These are phyloP conservation scores for Chaetodon trifascialis DNA, from an alignment of 2,113 vertebrate genomes.

Conservation along the genomic window DNA sequence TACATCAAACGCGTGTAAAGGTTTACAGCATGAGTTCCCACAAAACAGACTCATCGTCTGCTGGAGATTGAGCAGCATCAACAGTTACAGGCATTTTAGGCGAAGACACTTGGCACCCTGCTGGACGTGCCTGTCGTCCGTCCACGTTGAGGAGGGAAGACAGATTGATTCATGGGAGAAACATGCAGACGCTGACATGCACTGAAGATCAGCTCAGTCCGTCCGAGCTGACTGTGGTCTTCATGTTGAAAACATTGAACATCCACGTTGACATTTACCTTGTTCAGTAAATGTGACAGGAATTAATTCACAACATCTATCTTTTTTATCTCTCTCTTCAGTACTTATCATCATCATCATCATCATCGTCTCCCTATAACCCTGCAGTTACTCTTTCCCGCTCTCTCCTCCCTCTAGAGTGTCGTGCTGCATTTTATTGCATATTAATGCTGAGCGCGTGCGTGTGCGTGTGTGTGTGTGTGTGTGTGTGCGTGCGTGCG, in stretches of 20 bases:
- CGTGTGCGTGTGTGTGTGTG: slow-evolving; percentile 42
- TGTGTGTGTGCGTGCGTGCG: slow-evolving; percentile 32
- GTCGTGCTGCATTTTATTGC: slow-evolving; percentile 61
- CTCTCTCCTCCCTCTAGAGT: background rate
- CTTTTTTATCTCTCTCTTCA: background rate
- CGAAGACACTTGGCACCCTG: too few relatives aligned
- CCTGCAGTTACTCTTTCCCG: background rate
- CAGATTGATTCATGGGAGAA: background rate
- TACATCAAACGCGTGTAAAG: too few relatives aligned
- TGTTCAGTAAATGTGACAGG: background rate
- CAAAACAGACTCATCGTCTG: background rate
- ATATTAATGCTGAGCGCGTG: slow-evolving; percentile 54
- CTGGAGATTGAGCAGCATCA: background rate
- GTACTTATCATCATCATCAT: background rate
- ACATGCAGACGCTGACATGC: background rate
- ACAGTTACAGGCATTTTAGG: background rate
- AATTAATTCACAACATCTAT: background rate
- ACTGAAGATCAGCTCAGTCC: background rate
- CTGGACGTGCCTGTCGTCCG: background rate
- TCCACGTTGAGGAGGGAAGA: background rate
- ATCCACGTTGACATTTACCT: background rate
- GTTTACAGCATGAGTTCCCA: too few relatives aligned
- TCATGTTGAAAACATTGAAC: background rate
- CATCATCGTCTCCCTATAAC: slow-evolving; percentile 20
- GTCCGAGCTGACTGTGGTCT: background rate